Base-by-base conservation (phyloP, 2,888 invertebrate genomes). In the Gisinianus flammeolus region DNA sequence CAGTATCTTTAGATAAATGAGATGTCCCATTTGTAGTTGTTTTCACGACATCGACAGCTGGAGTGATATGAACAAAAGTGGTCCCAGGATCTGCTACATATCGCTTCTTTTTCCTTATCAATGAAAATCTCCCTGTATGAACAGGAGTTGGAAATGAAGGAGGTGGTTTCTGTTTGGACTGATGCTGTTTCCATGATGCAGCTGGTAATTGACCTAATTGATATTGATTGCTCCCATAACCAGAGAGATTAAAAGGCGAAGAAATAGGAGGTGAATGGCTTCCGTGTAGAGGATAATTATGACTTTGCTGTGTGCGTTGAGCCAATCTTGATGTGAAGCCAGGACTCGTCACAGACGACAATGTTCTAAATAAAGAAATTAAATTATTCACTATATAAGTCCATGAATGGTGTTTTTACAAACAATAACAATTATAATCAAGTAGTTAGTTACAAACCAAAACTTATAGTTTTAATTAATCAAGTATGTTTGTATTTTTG, bases 311-410 rank as follows among this genome's bases (percentile, higher is more conserved):
- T 10, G 77, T 80, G 30, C 78, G 76, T 62, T 80, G 80, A 3
- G 81, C 81, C 3, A 81, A 26, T 30, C 83, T 54, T n/a, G 76
- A 77, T 3, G 82, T 76, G 64, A 83, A 83, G 75, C 83, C 83
- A 19, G 83, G 83, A 67, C 83, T 83, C 1, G 82, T 83, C 30
- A 83, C 82, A 28, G 75, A 76, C 10, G 83, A 84, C 82, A 82
- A 82, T 31, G 79, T 79, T 19, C 83, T 84, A 56, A 19, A 76
- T 79, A n/a, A 56, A 74, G 12, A 52, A 33, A 54, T 26, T 30
- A 78, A 56, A 24, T n/a, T n/a, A n/a, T n/a, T n/a, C n/a, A n/a
- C n/a, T n/a, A n/a, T n/a, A n/a, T n/a, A n/a, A n/a, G n/a, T n/a
- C n/a, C n/a, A n/a, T n/a, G n/a, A n/a, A n/a, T n/a, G n/a, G n/a